Evolutionary conservation across 2,113 vertebrate genomes (phyloP).

Genomic region (Atlantisia rogersi): DNA sequence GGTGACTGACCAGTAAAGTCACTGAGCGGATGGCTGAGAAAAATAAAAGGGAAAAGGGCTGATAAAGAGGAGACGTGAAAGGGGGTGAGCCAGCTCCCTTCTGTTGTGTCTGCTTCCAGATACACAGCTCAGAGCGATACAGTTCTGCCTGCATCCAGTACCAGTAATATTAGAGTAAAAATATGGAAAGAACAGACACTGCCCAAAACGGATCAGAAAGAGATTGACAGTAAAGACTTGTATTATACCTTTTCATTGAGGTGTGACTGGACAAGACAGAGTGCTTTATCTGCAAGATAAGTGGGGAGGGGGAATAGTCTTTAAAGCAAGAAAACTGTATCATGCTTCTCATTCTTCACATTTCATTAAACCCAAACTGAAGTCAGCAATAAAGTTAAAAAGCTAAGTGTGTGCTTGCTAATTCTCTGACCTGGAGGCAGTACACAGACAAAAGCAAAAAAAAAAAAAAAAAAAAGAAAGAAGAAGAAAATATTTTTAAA

Average conservation of each 20-base stretch:
- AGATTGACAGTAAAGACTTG: neutral
- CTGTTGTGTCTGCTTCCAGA: neutral
- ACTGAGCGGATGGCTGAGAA: neutral
- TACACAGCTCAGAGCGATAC: neutral
- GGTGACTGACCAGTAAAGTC: neutral
- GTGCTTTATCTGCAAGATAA: slow-evolving; percentile 83
- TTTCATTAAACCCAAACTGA: neutral
- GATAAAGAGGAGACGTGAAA: neutral
- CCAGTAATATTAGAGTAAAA: neutral
- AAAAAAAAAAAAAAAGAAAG: too few relatives aligned
- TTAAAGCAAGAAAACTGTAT: neutral
- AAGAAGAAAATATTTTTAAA: too few relatives aligned
- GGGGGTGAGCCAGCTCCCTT: neutral
- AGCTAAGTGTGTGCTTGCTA: neutral
- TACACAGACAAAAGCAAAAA: neutral
- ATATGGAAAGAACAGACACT: neutral
- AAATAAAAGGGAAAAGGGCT: neutral
- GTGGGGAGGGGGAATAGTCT: neutral
- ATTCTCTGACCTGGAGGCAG: neutral
- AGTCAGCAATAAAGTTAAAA: neutral
- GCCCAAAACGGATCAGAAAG: neutral
- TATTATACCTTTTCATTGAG: slow-evolving; percentile 84
- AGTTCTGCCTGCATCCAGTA: neutral
- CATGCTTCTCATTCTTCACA: slow-evolving; percentile 5
- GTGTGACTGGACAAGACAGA: slow-evolving; percentile 79